phyloP scores from a whole-genome alignment of 2,888 invertebrate genomes.

The Philereme transversata region DNA sequence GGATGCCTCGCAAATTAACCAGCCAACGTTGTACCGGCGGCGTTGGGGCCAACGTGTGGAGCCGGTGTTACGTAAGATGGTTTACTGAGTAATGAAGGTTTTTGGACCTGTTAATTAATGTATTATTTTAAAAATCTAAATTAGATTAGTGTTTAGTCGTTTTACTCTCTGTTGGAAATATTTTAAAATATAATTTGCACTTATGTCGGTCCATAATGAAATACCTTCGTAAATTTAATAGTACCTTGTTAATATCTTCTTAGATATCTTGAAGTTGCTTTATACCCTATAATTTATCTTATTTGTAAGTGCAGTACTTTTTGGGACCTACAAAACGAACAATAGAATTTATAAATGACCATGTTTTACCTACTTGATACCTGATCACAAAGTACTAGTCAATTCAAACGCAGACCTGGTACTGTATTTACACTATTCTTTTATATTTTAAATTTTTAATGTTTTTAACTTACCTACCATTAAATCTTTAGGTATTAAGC shows the following conservation, averaged over 20 bases:
- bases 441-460: constrained; percentile 50
- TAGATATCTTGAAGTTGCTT: constrained; percentile 50
- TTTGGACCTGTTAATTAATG: constrained; percentile 11
- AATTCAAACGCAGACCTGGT: constrained; percentile 48
- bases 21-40: too few species aligned
- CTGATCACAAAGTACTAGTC: constrained; percentile 53
- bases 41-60: too few species aligned
- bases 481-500: constrained; percentile 16
- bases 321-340: constrained; percentile 39
- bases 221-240: constrained; percentile 32
- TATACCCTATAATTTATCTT: constrained; percentile 40
- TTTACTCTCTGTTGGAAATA: neutral
- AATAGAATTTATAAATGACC: constrained; percentile 30
- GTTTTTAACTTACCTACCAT: constrained; percentile 20
- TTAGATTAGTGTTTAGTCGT: constrained; percentile 8
- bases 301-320: constrained; percentile 54
- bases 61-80: too few species aligned
- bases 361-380: constrained; percentile 24
- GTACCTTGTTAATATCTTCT: neutral
- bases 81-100: too few species aligned
- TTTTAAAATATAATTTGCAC: constrained; percentile 2
- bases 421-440: constrained; percentile 46
- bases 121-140: constrained; percentile 18
- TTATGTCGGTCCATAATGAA: constrained; percentile 36
- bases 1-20: too few species aligned